These are phyloP conservation scores for Bombus difficillimus DNA, from an alignment of 1,140 invertebrate genomes.

Conservation along the genomic window DNA sequence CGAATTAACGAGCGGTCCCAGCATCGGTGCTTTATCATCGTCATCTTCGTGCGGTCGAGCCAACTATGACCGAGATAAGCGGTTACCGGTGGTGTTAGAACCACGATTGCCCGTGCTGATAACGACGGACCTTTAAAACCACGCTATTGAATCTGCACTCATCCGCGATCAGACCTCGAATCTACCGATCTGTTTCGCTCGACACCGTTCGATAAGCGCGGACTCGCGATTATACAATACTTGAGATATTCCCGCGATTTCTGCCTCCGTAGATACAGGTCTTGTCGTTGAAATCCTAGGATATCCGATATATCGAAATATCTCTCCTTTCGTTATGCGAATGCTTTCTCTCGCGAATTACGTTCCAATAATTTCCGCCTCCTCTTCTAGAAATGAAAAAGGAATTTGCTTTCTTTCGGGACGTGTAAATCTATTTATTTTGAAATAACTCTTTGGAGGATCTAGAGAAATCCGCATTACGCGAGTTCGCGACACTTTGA, in stretches of 20 bases:
- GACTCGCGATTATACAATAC: neutral
- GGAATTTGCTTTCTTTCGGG: no score
- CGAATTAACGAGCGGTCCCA: conserved; percentile 30
- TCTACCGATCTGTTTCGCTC: neutral
- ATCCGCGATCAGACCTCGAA: neutral
- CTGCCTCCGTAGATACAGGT: neutral
- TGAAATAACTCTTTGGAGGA: no score
- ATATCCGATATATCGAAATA: no score
- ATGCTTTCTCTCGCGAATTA: neutral
- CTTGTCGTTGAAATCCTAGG: neutral
- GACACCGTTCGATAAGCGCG: neutral
- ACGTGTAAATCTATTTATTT: no score
- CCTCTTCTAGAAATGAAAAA: no score
- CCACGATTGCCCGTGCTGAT: conserved; percentile 39
- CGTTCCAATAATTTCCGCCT: no score
- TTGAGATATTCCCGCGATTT: neutral
- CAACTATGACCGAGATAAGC: conserved; percentile 37
- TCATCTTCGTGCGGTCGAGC: conserved; percentile 37
- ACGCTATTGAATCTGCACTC: conserved; percentile 13
- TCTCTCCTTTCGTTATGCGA: neutral
- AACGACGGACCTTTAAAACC: conserved; percentile 36
- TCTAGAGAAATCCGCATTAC: no score
- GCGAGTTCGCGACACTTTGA: no score
- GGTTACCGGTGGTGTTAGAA: neutral
- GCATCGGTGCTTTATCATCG: conserved; percentile 45